Percentiles rank a stretch among this genome's conserved stretches.
These are phyloP conservation scores for Oryzias sinensis DNA, from an alignment of 2,797 vertebrate genomes.

Conservation along the genomic window DNA sequence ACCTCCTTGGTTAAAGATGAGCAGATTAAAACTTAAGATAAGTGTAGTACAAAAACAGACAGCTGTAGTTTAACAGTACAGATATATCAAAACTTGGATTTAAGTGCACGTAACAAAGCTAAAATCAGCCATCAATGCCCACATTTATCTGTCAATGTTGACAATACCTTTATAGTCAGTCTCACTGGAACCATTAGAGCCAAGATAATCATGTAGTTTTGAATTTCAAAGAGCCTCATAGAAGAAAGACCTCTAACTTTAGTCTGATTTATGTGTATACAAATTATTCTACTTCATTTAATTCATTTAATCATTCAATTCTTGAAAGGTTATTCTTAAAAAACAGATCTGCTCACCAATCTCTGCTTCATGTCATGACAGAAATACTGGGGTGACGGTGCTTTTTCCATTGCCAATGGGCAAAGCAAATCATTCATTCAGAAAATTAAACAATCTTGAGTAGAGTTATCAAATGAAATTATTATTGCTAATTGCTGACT, in stretches of 20 bases:
- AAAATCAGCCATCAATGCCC: background rate
- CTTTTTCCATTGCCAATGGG: too few relatives aligned
- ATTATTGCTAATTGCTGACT: too few relatives aligned
- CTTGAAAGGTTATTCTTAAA: too few relatives aligned
- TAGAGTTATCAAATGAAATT: too few relatives aligned
- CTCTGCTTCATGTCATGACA: too few relatives aligned
- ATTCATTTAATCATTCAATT: too few relatives aligned
- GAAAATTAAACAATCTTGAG: too few relatives aligned
- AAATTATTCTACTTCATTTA: background rate
- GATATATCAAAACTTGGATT: background rate
- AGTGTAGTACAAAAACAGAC: background rate
- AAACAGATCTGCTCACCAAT: too few relatives aligned
- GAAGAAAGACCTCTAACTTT: slow-evolving; percentile 4
- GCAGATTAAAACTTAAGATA: background rate
- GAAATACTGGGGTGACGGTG: too few relatives aligned
- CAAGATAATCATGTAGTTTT: background rate
- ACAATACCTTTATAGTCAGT: background rate
- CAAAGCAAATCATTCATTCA: too few relatives aligned
- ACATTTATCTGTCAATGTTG: background rate
- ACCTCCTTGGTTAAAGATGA: too few relatives aligned
- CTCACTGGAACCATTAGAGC: background rate
- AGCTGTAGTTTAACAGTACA: background rate
- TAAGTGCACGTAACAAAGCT: background rate
- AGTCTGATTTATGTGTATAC: background rate
- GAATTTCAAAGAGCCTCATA: background rate